These are phyloP conservation scores for Sebastes dallii DNA, from an alignment of 2,797 vertebrate genomes.

Conservation along the genomic window DNA sequence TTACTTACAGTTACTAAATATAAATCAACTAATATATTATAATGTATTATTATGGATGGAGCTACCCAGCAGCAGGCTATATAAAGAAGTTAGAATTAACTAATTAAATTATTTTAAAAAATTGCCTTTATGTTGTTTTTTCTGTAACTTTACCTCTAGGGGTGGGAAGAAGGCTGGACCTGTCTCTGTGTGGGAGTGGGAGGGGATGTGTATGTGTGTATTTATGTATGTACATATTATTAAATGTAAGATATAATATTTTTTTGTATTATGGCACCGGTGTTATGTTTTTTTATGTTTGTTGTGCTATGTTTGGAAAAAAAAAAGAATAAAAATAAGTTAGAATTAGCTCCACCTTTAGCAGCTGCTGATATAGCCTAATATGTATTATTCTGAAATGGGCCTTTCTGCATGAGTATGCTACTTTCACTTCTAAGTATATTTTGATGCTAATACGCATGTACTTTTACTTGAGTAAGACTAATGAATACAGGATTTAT, in stretches of 20 bases:
- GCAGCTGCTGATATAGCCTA: background rate
- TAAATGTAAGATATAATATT: too few species aligned
- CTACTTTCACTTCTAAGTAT: background rate
- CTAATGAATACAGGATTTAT: background rate
- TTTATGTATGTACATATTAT: too few species aligned
- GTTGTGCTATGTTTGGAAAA: too few species aligned
- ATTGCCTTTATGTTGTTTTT: too few species aligned
- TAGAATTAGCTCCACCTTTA: background rate
- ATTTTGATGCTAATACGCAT: background rate
- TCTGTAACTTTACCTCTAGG: too few species aligned
- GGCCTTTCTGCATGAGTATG: background rate
- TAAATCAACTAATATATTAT: background rate
- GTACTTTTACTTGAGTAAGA: too few species aligned
- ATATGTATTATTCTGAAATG: background rate
- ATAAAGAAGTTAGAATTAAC: background rate
- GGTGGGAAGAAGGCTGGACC: too few species aligned
- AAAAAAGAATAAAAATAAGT: too few species aligned
- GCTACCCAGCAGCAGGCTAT: background rate
- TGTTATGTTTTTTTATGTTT: too few species aligned
- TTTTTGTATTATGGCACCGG: too few species aligned
- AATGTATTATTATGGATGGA: background rate
- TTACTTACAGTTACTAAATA: background rate
- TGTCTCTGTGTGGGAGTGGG: too few species aligned
- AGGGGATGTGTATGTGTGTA: too few species aligned
- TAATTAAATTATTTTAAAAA: background rate